Evolutionary conservation across 2,113 vertebrate genomes (phyloP).

Genomic region (Motacilla tschutschensis): DNA sequence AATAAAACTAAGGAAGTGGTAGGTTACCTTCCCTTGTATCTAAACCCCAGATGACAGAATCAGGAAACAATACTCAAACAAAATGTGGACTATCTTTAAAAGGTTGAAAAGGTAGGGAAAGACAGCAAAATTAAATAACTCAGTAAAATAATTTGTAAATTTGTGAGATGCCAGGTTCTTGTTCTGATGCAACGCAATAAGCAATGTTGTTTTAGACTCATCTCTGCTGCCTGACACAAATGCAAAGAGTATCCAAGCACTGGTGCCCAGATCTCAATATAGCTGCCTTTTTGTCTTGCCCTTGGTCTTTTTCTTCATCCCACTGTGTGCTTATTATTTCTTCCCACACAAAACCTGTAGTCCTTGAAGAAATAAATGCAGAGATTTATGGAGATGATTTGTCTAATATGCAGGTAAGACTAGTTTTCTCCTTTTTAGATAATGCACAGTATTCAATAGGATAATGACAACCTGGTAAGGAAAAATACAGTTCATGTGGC

Average conservation of each 20-base stretch:
- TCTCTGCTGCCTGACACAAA: not conserved
- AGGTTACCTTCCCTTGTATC: not conserved
- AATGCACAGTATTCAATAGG: not conserved
- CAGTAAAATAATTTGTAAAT: not conserved
- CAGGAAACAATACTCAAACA: not conserved
- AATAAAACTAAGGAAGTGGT: not conserved
- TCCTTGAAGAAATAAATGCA: not conserved
- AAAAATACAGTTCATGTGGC: not conserved
- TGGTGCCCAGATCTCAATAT: not conserved
- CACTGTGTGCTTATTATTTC: not conserved
- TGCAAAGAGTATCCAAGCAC: not conserved
- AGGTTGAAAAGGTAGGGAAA: not conserved
- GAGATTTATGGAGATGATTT: not conserved
- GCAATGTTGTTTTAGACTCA: not conserved
- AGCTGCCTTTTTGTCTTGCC: not conserved
- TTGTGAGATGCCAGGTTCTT: not conserved
- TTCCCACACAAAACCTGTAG: not conserved
- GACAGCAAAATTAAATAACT: not conserved
- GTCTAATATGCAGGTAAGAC: not conserved
- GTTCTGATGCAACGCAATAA: not conserved
- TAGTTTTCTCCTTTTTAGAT: not conserved
- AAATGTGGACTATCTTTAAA: not conserved
- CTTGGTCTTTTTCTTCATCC: not conserved
- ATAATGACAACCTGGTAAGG: not conserved
- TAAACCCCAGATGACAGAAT: not conserved